Conservation (phyloP, 1,140 invertebrate genomes). For the Panagrolaimus sp. region DNA sequence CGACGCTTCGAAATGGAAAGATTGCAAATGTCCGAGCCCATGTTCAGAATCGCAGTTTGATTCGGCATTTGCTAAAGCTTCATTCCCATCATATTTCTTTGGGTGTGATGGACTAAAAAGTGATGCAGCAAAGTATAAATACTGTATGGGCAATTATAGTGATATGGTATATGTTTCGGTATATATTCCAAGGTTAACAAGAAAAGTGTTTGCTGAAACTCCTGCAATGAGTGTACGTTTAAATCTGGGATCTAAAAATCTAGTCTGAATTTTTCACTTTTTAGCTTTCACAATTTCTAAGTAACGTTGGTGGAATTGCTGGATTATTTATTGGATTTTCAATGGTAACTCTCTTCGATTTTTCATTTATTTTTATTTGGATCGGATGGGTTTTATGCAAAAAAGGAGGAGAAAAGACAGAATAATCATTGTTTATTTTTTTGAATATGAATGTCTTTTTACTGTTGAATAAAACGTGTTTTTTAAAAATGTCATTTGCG, state of each 20-base stretch:
- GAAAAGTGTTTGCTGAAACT: slow-evolving; percentile 1
- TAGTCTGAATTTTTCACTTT: not conserved
- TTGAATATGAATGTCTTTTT: too few species aligned
- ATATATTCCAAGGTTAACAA: slow-evolving; percentile 3
- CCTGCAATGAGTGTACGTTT: slow-evolving; percentile 2
- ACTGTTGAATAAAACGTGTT: too few species aligned
- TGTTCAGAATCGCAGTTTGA: not conserved
- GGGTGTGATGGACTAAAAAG: too few species aligned
- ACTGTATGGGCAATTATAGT: not conserved
- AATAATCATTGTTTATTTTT: too few species aligned
- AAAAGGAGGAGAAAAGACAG: too few species aligned
- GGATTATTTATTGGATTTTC: slow-evolving; percentile 5
- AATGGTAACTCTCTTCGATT: not conserved
- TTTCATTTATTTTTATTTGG: not conserved
- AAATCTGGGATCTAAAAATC: not conserved
- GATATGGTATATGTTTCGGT: not conserved
- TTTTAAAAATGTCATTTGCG: too few species aligned
- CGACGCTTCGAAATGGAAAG: not conserved
- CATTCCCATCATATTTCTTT: not conserved
- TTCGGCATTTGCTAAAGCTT: not conserved
- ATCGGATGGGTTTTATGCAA: too few species aligned
- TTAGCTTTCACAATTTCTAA: not conserved
- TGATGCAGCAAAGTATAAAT: slow-evolving; percentile 1
- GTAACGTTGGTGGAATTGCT: not conserved
- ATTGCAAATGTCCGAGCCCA: not conserved